Percentiles rank a stretch among this genome's conserved stretches.
phyloP scores from a whole-genome alignment of 2,113 vertebrate genomes.

The Hirundichthys speculiger region DNA sequence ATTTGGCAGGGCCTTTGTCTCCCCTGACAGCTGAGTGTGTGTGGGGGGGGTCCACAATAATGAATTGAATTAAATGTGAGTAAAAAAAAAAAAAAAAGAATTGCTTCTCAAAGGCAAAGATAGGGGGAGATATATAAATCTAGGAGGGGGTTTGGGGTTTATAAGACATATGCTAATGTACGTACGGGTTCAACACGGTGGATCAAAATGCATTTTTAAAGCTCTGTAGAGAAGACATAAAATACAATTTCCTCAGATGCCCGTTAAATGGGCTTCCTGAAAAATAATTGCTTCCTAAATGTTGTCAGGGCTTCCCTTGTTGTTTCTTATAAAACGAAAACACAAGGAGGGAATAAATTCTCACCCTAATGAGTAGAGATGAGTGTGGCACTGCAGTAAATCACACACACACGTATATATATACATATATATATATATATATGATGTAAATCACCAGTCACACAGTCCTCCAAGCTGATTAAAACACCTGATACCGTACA shows the following conservation, averaged over 20 bases:
- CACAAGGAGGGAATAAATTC: conserved; percentile 14
- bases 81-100: conserved; percentile 73
- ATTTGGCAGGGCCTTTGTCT: conserved; percentile 80
- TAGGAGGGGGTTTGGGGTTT: conserved; percentile 4
- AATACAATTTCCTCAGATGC: conserved; percentile 17
- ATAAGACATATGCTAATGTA: conserved; percentile 55
- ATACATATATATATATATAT: conserved; percentile 20
- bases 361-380: conserved; percentile 42
- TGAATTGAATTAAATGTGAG: conserved; percentile 82
- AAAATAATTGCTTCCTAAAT: conserved; percentile 31
- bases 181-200: conserved; percentile 46
- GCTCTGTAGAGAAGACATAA: conserved; percentile 19
- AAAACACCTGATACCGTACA: conserved; percentile 56
- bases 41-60: conserved; percentile 62
- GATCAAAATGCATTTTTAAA: conserved; percentile 33
- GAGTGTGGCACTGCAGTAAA: conserved; percentile 27
- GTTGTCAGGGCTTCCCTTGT: conserved; percentile 11
- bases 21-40: conserved; percentile 72
- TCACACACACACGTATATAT: background rate
- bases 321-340: conserved; percentile 10
- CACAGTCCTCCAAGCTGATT: conserved; percentile 51
- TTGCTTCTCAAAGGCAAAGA: conserved; percentile 59
- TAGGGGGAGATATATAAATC: background rate
- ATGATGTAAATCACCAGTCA: conserved; percentile 45
- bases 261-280: conserved; percentile 21